These are phyloP conservation scores for Dendrophyllia cribrosa DNA, from an alignment of 64 coral and sea anemone species.

Conservation along the genomic window DNA sequence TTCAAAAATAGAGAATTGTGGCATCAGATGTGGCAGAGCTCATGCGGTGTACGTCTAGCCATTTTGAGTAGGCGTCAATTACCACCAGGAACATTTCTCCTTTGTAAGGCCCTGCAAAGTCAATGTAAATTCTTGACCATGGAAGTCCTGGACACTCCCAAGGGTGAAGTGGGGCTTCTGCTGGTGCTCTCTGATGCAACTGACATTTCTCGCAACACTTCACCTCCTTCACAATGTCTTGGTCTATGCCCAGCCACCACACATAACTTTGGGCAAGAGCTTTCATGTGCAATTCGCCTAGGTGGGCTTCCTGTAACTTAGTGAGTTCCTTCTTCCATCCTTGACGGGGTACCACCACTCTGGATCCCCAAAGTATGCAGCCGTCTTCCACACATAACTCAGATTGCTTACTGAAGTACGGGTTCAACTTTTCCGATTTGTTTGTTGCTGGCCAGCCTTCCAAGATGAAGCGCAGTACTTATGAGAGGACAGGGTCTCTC, in stretches of 20 bases:
- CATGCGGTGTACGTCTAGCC: conserved; percentile 4
- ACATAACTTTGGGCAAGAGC: not conserved
- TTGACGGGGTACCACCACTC: not conserved
- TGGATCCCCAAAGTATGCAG: not conserved
- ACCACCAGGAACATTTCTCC: too few species aligned
- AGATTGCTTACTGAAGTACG: not conserved
- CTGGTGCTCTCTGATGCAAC: not conserved
- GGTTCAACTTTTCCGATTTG: not conserved
- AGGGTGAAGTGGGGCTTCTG: conserved; percentile 2
- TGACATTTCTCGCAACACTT: not conserved
- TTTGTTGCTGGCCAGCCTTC: not conserved
- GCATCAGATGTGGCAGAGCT: not conserved
- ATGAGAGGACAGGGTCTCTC: too few species aligned
- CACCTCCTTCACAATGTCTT: not conserved
- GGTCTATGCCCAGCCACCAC: not conserved
- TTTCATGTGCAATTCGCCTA: not conserved
- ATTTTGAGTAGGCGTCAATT: not conserved
- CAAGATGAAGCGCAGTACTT: too few species aligned
- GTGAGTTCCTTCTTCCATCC: not conserved
- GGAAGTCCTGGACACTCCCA: not conserved
- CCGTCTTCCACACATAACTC: conserved; percentile 5
- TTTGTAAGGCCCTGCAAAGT: too few species aligned
- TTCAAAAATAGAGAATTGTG: too few species aligned
- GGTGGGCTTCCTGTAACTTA: not conserved
- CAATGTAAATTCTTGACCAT: too few species aligned